A percentile compares a stretch with the other conserved stretches of the same genome.
These are phyloP conservation scores for Clarias gariepinus DNA, from an alignment of 2,113 vertebrate species.

Conservation along the genomic window DNA sequence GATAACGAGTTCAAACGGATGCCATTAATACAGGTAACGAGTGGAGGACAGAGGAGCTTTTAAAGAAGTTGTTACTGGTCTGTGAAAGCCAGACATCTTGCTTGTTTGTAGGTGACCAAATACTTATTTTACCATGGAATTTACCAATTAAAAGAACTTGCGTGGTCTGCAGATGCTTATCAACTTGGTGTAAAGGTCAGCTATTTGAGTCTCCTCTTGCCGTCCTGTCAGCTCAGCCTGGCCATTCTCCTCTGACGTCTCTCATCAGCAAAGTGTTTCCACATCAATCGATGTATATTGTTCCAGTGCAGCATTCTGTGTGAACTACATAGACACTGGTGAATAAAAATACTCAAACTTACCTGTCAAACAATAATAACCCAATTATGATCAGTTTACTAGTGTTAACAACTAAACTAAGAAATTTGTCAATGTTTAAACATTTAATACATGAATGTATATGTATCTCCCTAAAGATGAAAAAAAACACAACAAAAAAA, in stretches of 20 bases:
- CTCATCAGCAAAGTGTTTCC: background rate
- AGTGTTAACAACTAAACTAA: background rate
- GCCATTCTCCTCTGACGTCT: background rate
- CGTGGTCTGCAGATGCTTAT: background rate
- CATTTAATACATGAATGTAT: background rate
- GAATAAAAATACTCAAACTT: background rate
- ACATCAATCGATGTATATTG: background rate
- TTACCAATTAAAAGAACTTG: too few species aligned
- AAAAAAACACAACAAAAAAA: too few species aligned
- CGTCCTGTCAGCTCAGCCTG: background rate
- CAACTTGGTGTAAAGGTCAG: too few species aligned
- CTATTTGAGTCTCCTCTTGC: background rate
- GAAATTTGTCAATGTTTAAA: too few species aligned
- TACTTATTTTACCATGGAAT: too few species aligned
- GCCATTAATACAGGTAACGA: too few species aligned
- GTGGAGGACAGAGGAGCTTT: too few species aligned
- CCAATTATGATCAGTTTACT: background rate
- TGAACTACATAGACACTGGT: background rate
- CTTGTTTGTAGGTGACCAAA: too few species aligned
- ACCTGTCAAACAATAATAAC: background rate
- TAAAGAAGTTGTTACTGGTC: too few species aligned
- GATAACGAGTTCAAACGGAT: too few species aligned
- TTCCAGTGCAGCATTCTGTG: background rate
- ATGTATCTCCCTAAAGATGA: background rate
- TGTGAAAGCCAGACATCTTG: too few species aligned